These are phyloP conservation scores for Emydoidea blandingii DNA, from an alignment of 2,797 vertebrate genomes.

Conservation along the genomic window DNA sequence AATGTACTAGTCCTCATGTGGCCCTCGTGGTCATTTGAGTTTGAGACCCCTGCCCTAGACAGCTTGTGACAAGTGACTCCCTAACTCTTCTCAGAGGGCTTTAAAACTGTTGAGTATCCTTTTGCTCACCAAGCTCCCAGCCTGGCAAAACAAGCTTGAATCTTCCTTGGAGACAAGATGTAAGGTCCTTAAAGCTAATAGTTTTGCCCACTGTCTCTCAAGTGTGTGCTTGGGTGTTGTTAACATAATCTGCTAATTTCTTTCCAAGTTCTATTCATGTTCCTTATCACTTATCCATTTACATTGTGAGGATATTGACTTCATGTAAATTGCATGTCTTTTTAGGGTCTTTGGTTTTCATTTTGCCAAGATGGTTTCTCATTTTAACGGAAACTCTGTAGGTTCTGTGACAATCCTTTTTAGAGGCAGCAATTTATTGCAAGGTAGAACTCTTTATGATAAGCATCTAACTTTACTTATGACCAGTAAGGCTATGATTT, in stretches of 20 bases:
- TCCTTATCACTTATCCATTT: fast-evolving
- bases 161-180: background rate
- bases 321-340: background rate
- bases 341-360: background rate
- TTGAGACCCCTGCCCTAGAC: background rate
- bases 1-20: too few species aligned
- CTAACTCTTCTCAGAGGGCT: fast-evolving
- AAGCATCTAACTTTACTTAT: background rate
- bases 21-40: too few species aligned
- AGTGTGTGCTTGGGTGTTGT: background rate
- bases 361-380: background rate
- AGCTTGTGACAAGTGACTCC: background rate
- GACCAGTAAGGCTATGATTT: background rate
- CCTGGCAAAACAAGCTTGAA: background rate
- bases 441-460: background rate
- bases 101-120: background rate
- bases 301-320: background rate
- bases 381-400: background rate
- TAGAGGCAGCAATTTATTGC: background rate
- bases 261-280: background rate
- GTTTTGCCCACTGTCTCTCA: background rate
- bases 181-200: background rate
- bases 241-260: background rate
- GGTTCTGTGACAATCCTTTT: slow-evolving; percentile 7
- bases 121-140: background rate